A percentile compares a stretch with the other conserved stretches of the same genome.
Conservation (phyloP, 2,797 vertebrate genomes). For the Etheostoma perlongum region DNA sequence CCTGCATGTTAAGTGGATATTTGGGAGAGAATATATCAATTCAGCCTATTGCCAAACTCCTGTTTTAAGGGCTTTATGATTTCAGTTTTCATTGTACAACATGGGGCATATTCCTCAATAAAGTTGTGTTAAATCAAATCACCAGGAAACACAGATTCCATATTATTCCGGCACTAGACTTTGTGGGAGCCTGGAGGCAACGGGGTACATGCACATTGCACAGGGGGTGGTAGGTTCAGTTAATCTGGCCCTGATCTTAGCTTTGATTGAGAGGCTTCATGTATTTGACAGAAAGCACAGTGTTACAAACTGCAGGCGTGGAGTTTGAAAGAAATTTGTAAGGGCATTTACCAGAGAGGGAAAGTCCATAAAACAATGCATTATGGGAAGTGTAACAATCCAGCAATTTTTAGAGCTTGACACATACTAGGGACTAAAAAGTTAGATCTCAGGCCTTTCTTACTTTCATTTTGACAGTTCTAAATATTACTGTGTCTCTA, state of each 20-base stretch:
- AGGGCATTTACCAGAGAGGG: background rate
- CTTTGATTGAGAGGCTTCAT: background rate
- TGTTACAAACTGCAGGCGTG: background rate
- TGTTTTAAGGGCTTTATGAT: background rate
- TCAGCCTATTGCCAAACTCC: background rate
- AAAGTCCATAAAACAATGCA: background rate
- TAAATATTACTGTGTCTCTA: background rate
- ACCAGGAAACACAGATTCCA: background rate
- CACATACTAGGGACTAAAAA: background rate
- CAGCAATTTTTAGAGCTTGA: background rate
- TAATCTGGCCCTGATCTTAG: background rate
- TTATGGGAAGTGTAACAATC: slow-evolving; percentile 6
- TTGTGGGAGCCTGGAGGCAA: background rate
- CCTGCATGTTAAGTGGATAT: too few relatives aligned
- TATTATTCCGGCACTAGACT: background rate
- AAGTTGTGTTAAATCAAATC: background rate
- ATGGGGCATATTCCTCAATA: background rate
- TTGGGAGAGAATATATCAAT: background rate
- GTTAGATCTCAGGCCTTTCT: background rate
- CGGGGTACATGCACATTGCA: background rate
- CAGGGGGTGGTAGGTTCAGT: background rate
- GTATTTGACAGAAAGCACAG: background rate
- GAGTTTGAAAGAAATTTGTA: background rate
- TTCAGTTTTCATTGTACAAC: background rate
- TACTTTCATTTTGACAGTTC: background rate